Evolutionary conservation across 2,113 vertebrate genomes (phyloP), one percentile per base, ranked within the genome.

Genomic region (Rhizomys pruinosus): DNA sequence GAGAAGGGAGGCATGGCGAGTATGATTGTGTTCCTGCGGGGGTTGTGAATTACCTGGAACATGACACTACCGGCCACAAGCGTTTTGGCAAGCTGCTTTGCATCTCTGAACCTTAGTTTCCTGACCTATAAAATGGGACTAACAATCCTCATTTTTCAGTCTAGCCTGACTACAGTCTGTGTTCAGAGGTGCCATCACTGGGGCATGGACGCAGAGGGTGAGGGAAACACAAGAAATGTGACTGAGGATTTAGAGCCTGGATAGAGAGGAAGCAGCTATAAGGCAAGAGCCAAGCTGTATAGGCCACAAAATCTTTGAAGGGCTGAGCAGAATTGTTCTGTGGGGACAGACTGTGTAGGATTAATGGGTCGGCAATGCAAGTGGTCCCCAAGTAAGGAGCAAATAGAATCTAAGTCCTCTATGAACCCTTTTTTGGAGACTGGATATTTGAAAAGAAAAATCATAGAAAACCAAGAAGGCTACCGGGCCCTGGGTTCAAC

Each of bases 41-140:
- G n/a, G 37, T 20, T 16, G 25, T 68, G 32, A 29, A 19, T 25
- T 68, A 42, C 29, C 52, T 61, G 44, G 7, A 77, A 77, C 68
- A 73, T 72, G 76, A 71, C 69, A 85, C 19, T 57, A 61, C 72
- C 72, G 47, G 2, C 37, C 29, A 11, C 69, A 5, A 72, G 84
- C 82, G 20, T 64, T 61, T 87, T 73, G 77, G 57, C 73, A 47
- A 92, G 59, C 68, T 73, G 74, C 89, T 89, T 73, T 76, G 68
- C 66, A 76, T 87, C 68, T 92, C 76, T 85, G 71, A 94, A 64
- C 29, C 69, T 96, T 63, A 74, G 42, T 95, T 87, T 11, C 27
- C 44, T 89, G 29, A 34, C 44, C 63, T 76, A 37, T 92, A 68
- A 88, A 79, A 66, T 61, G 68, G 77, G 39, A 7, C n/a, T 64